Conservation (phyloP, 1,140 invertebrate genomes). For the Drosophila simulans region DNA sequence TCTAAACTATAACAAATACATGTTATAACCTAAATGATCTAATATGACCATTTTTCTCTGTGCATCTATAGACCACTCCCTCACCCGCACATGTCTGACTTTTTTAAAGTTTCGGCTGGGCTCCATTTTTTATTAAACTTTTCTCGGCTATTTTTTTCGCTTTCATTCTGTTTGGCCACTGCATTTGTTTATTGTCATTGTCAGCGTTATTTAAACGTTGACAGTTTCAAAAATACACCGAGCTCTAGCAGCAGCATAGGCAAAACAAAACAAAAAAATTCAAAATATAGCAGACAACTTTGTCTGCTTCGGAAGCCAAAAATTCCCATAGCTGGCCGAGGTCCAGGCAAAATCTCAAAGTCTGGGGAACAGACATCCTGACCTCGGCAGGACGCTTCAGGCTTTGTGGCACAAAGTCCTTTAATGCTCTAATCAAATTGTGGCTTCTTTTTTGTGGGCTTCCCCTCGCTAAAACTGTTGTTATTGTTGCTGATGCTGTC, state of each 20-base stretch:
- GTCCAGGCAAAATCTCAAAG: conserved; percentile 30
- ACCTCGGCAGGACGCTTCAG: conserved; percentile 59
- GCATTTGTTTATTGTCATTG: conserved; percentile 82
- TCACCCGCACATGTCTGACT: conserved; percentile 43
- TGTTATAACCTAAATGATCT: no score
- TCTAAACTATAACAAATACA: no score
- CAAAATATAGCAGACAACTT: conserved; percentile 65
- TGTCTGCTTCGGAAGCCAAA: conserved; percentile 50
- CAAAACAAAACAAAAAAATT: conserved; percentile 12
- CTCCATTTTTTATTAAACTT: conserved; percentile 47
- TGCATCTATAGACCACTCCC: neutral
- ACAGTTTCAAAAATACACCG: conserved; percentile 60
- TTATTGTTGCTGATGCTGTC: conserved; percentile 56
- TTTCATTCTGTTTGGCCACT: conserved; percentile 45
- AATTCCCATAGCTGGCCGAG: conserved; percentile 37
- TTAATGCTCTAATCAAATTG: conserved; percentile 83
- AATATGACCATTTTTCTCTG: neutral
- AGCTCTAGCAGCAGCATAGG: conserved; percentile 12
- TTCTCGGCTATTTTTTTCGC: conserved; percentile 10
- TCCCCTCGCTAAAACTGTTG: conserved; percentile 43
- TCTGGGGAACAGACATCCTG: conserved; percentile 17
- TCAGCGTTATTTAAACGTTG: conserved; percentile 81
- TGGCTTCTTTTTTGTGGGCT: conserved; percentile 74
- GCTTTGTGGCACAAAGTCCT: conserved; percentile 76
- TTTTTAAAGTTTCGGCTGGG: conserved; percentile 59